Conservation (phyloP, 2,113 vertebrate genomes). For the Turdus rufiventris region DNA sequence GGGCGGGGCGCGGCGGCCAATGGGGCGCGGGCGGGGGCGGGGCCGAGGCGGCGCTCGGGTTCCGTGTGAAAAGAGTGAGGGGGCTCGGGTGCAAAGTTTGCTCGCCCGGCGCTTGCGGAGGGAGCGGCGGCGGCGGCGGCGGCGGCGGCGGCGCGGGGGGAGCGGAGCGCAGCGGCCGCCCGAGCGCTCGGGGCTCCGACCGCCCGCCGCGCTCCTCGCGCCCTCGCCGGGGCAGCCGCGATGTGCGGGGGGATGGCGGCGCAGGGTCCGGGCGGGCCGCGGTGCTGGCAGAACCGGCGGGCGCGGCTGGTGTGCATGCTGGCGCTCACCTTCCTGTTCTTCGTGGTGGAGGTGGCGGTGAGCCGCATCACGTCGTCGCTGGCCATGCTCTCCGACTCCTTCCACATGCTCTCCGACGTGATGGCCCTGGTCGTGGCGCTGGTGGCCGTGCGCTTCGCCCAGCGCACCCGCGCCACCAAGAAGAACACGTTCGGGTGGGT, state of each 20-base stretch:
- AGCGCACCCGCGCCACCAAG: conserved; percentile 89
- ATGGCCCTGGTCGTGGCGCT: conserved; percentile 92
- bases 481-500: conserved; percentile 99
- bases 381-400: conserved; percentile 97
- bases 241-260: conserved; percentile 18
- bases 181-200: background rate
- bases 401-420: conserved; percentile 97
- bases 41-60: background rate
- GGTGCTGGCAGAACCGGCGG: conserved; percentile 74
- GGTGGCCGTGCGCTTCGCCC: conserved; percentile 94
- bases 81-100: background rate
- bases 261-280: conserved; percentile 75
- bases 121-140: background rate
- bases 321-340: conserved; percentile 89
- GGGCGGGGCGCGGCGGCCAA: too few species aligned
- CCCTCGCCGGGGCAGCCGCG: background rate
- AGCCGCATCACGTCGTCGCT: conserved; percentile 90
- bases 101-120: background rate
- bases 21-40: too few species aligned
- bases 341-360: conserved; percentile 94
- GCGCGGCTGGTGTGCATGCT: conserved; percentile 93
- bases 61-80: background rate
- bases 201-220: background rate
- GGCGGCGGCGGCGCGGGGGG: background rate
- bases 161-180: background rate